Percentiles rank a stretch among this genome's conserved stretches.
Evolutionary conservation across 2,888 invertebrate species (phyloP).

Genomic region (Adineta ricciae): DNA sequence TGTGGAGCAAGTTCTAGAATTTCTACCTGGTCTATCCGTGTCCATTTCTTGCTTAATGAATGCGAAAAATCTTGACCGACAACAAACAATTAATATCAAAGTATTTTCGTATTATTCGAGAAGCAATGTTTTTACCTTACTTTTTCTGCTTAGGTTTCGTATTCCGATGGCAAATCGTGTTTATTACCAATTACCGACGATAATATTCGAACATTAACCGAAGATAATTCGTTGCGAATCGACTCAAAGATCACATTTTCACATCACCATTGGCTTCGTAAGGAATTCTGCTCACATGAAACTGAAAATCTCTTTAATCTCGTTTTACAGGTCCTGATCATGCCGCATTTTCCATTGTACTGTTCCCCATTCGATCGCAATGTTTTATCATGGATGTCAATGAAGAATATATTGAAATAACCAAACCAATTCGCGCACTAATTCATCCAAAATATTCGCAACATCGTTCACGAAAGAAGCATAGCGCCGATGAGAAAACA

Average conservation of each 20-base stretch:
- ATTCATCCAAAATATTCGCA: neutral
- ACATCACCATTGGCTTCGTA: slow-evolving; percentile 7
- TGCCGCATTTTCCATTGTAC: neutral
- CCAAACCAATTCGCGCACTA: neutral
- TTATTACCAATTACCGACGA: neutral
- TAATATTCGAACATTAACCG: slow-evolving; percentile 3
- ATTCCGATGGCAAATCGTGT: neutral
- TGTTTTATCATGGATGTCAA: neutral
- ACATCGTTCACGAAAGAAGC: neutral
- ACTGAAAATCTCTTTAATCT: too few species aligned
- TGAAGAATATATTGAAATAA: slow-evolving; percentile 9
- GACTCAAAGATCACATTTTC: slow-evolving; percentile 2
- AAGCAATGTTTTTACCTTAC: neutral
- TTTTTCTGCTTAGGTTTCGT: neutral
- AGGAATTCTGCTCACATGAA: neutral
- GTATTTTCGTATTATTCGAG: too few species aligned
- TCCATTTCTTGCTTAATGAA: neutral
- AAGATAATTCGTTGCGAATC: slow-evolving; percentile 9
- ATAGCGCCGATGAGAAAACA: neutral
- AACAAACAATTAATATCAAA: slow-evolving; percentile 14
- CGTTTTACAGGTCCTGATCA: neutral
- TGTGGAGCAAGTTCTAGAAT: neutral
- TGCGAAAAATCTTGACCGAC: neutral
- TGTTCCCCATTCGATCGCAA: neutral
- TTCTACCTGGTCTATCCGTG: slow-evolving; percentile 5